phyloP scores from a whole-genome alignment of 1,140 invertebrate species.

The Homarus americanus region DNA sequence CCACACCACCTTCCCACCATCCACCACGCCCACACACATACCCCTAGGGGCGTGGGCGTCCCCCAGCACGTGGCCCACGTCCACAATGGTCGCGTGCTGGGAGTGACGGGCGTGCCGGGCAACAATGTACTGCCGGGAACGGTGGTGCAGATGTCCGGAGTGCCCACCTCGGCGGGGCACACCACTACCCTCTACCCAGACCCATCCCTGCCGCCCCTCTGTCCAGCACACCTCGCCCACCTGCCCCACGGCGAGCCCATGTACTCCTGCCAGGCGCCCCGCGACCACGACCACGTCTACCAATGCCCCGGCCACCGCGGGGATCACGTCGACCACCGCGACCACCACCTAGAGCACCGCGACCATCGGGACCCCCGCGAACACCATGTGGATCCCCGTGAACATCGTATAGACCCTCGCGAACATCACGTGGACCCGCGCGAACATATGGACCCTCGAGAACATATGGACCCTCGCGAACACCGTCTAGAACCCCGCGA shows the following conservation, averaged over 20 bases:
- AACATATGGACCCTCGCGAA: slow-evolving; percentile 52
- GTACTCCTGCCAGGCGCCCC: slow-evolving; percentile 74
- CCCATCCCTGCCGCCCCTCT: slow-evolving; percentile 52
- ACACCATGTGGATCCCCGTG: slow-evolving; percentile 14
- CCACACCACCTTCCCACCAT: slow-evolving; percentile 72
- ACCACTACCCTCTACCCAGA: slow-evolving; percentile 44
- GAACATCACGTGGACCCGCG: slow-evolving; percentile 30
- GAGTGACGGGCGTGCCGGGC: slow-evolving; percentile 64
- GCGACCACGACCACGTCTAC: slow-evolving; percentile 74
- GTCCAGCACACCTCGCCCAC: slow-evolving; percentile 52
- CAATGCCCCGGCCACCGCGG: slow-evolving; percentile 73
- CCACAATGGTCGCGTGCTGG: slow-evolving; percentile 65
- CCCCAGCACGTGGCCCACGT: slow-evolving; percentile 64
- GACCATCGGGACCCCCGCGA: slow-evolving; percentile 16
- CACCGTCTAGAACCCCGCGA: slow-evolving; percentile 26
- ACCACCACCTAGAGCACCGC: slow-evolving; percentile 25
- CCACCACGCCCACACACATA: slow-evolving; percentile 68
- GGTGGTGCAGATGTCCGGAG: slow-evolving; percentile 61
- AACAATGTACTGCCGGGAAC: slow-evolving; percentile 45
- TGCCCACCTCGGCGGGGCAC: slow-evolving; percentile 13
- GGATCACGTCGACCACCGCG: slow-evolving; percentile 53
- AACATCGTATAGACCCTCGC: slow-evolving; percentile 21
- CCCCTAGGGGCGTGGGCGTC: slow-evolving; percentile 26
- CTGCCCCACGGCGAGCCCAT: slow-evolving; percentile 64
- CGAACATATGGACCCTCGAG: slow-evolving; percentile 14